A percentile compares a stretch with the other conserved stretches of the same genome.
phyloP scores from a whole-genome alignment of 2,888 invertebrate genomes.

The Sussaba pulchella region DNA sequence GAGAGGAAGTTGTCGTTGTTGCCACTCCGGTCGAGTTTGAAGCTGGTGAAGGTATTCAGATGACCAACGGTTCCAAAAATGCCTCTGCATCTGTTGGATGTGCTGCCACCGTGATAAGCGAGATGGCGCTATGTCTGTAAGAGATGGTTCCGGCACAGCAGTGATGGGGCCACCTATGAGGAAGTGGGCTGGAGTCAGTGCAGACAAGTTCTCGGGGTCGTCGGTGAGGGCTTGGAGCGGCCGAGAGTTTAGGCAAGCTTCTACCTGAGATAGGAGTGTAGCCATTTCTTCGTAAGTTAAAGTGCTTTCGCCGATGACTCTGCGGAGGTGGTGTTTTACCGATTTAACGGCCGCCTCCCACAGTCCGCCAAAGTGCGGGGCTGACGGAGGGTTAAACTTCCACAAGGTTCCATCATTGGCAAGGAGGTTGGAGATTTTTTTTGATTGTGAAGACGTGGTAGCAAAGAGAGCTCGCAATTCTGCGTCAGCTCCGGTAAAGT shows the following conservation, averaged over 20 bases:
- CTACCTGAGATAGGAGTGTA: constrained; percentile 70
- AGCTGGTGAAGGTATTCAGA: constrained; percentile 17
- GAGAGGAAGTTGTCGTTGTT: not conserved
- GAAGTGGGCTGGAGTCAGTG: constrained; percentile 34
- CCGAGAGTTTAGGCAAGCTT: constrained; percentile 72
- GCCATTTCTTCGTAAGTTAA: constrained; percentile 72
- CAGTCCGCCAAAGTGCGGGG: constrained; percentile 74
- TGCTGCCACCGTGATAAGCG: constrained; percentile 23
- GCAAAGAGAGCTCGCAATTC: constrained; percentile 32
- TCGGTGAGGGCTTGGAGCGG: constrained; percentile 67
- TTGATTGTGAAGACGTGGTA: not conserved
- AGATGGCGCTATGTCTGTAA: not conserved
- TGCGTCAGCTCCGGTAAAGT: constrained; percentile 50
- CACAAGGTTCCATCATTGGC: constrained; percentile 67
- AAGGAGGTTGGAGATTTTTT: constrained; percentile 20
- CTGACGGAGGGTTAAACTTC: constrained; percentile 73
- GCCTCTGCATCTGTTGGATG: constrained; percentile 21
- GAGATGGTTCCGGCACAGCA: constrained; percentile 32
- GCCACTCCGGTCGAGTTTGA: constrained; percentile 34
- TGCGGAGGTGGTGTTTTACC: constrained; percentile 69
- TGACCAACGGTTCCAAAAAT: constrained; percentile 44
- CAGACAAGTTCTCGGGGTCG: constrained; percentile 48
- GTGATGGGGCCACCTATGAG: constrained; percentile 10
- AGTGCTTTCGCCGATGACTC: constrained; percentile 61
- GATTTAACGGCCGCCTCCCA: constrained; percentile 75